Conservation (phyloP, 2,797 vertebrate species). For the Pipistrellus kuhlii region DNA sequence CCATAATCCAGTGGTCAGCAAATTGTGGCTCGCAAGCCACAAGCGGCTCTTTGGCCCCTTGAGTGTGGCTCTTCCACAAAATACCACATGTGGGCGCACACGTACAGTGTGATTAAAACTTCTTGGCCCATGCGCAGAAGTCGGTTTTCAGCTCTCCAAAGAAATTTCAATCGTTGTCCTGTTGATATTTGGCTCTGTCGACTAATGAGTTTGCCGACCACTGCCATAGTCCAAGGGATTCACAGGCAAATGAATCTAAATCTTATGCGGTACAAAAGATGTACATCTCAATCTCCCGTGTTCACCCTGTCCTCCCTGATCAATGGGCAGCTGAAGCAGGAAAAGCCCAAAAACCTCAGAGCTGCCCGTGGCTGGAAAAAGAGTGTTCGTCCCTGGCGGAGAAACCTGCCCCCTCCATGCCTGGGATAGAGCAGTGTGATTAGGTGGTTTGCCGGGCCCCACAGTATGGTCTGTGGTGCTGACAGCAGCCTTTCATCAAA, state of each 20-base stretch:
- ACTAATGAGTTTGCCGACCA: too few species aligned
- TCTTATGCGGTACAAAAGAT: not conserved
- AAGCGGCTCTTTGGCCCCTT: too few species aligned
- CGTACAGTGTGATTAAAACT: too few species aligned
- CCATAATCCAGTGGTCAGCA: not conserved
- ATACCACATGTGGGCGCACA: too few species aligned
- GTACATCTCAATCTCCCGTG: not conserved
- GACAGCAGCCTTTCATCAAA: conserved; percentile 75
- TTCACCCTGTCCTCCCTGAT: not conserved
- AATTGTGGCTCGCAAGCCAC: too few species aligned
- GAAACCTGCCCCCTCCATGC: not conserved
- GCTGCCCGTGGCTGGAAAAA: conserved; percentile 45
- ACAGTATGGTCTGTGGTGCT: conserved; percentile 45
- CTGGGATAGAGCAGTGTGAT: conserved; percentile 37
- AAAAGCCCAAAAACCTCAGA: conserved; percentile 41
- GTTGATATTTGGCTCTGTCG: too few species aligned
- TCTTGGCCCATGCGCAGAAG: too few species aligned
- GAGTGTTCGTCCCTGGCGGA: conserved; percentile 40
- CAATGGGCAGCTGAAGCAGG: not conserved
- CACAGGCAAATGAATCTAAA: not conserved
- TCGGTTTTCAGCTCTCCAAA: too few species aligned
- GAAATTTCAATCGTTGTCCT: too few species aligned
- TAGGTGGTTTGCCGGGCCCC: conserved; percentile 70
- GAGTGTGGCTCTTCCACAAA: too few species aligned
- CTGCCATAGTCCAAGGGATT: not conserved